Evolutionary conservation across 2,888 invertebrate genomes (phyloP).

Genomic region (Chymomyza amoena): DNA sequence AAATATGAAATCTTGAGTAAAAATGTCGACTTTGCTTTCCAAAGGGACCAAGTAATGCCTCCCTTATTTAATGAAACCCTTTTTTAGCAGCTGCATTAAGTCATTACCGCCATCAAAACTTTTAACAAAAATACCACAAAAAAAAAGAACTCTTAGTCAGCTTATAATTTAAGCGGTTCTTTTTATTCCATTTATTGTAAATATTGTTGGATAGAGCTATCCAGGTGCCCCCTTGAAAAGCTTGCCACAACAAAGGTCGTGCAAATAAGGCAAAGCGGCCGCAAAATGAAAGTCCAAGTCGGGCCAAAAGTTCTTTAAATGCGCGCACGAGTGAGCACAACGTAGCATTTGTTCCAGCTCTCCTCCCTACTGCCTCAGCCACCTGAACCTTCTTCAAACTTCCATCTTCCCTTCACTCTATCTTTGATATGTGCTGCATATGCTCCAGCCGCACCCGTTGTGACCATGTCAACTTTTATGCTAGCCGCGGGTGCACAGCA

Average conservation of each 20-base stretch:
- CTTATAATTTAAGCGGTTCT: constrained; percentile 52
- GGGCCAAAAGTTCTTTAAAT: constrained; percentile 57
- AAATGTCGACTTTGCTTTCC: too few relatives aligned
- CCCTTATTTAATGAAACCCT: not conserved
- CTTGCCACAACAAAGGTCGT: constrained; percentile 61
- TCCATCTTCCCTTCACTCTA: not conserved
- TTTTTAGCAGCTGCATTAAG: constrained; percentile 1
- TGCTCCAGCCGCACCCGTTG: constrained; percentile 47
- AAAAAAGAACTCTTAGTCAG: constrained; percentile 20
- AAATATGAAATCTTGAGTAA: too few relatives aligned
- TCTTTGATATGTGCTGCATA: constrained; percentile 23
- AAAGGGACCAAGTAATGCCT: too few relatives aligned
- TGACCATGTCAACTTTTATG: constrained; percentile 54
- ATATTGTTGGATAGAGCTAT: not conserved
- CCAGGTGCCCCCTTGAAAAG: constrained; percentile 32
- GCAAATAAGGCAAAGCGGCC: constrained; percentile 33
- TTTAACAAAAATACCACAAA: not conserved
- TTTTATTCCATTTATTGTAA: constrained; percentile 11
- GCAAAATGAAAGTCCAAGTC: constrained; percentile 52
- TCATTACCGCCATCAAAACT: not conserved
- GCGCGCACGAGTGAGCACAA: constrained; percentile 65
- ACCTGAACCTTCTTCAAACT: not conserved
- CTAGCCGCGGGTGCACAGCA: constrained; percentile 44
- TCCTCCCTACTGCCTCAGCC: not conserved
- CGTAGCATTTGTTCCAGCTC: constrained; percentile 4